Conservation (phyloP, 23 tunicate genomes). For the Ciona savignyi region DNA sequence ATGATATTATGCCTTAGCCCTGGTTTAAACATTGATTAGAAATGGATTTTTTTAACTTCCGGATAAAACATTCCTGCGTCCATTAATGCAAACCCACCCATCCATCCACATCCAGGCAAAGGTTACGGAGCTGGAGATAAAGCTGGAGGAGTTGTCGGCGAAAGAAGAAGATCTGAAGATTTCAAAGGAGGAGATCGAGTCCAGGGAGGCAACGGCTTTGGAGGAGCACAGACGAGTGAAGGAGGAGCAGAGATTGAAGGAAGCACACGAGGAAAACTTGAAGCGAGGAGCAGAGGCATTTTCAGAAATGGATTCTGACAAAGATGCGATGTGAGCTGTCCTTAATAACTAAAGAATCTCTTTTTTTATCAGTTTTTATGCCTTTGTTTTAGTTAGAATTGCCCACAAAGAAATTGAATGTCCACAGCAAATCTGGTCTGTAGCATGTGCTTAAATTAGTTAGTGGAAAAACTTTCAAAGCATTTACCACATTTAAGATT, state of each 20-base stretch:
- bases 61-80: no score
- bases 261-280: slow-evolving; percentile 40
- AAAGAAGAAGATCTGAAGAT: slow-evolving; percentile 11
- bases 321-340: slow-evolving; percentile 61
- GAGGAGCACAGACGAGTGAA: slow-evolving; percentile 23
- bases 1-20: no score
- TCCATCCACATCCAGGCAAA: no score
- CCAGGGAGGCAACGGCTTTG: slow-evolving; percentile 31
- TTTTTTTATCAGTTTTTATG: not conserved
- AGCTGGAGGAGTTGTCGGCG: slow-evolving; percentile 13
- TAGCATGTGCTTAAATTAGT: no score
- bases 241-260: slow-evolving; percentile 28
- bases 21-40: no score
- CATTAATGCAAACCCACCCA: no score
- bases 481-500: no score
- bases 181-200: slow-evolving; percentile 50
- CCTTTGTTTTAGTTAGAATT: not conserved
- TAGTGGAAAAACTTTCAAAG: no score
- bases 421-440: no score
- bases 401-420: no score
- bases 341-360: not conserved
- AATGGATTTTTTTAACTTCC: no score
- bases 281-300: slow-evolving; percentile 62
- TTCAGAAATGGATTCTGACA: slow-evolving; percentile 69
- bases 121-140: slow-evolving; percentile 23